Conservation (phyloP, 1,140 invertebrate genomes). For the Palaemon carinicauda region DNA sequence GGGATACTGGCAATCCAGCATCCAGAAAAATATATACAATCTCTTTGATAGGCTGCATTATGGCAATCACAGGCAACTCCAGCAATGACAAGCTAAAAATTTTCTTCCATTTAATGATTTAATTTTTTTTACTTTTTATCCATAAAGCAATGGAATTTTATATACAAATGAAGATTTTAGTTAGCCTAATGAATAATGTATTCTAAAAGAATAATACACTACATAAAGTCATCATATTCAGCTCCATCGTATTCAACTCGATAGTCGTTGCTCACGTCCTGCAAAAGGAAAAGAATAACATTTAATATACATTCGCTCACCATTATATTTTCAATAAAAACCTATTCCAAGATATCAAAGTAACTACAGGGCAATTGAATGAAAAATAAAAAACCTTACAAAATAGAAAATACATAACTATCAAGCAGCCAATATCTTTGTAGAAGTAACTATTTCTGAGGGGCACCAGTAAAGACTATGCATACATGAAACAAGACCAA, state of each 20-base stretch:
- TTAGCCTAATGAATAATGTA: neutral
- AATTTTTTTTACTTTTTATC: neutral
- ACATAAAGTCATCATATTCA: constrained; percentile 51
- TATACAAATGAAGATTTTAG: constrained; percentile 1
- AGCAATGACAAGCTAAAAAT: neutral
- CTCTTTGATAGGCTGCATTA: neutral
- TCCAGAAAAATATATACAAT: too few relatives aligned
- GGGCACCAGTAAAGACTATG: too few relatives aligned
- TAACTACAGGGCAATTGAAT: too few relatives aligned
- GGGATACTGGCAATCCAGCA: too few relatives aligned
- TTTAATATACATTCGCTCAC: too few relatives aligned
- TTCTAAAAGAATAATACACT: constrained; percentile 29
- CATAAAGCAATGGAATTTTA: constrained; percentile 18
- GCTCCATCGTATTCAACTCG: constrained; percentile 33
- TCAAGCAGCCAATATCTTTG: too few relatives aligned
- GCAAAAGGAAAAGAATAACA: constrained; percentile 9
- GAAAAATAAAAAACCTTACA: too few relatives aligned
- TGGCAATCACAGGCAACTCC: neutral
- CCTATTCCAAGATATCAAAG: too few relatives aligned
- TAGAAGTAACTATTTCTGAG: too few relatives aligned
- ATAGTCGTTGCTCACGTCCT: constrained; percentile 35
- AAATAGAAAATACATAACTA: too few relatives aligned
- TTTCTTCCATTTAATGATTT: neutral
- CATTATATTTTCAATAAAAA: too few relatives aligned
- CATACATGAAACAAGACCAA: too few relatives aligned